phyloP scores from a whole-genome alignment of 2,888 invertebrate genomes.

The Papilio protenor region DNA sequence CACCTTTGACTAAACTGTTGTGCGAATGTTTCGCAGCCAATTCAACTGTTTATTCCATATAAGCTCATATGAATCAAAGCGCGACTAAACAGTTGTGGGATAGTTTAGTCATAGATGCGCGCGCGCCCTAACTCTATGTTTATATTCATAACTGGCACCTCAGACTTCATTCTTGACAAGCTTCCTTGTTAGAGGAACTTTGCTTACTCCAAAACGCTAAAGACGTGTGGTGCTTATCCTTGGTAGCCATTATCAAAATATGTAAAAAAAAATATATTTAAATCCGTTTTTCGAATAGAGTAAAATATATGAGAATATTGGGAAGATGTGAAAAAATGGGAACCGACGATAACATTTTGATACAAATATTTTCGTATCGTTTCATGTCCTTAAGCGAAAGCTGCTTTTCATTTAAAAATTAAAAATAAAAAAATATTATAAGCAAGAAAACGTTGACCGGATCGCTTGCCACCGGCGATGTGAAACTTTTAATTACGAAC shows the following conservation, averaged over 20 bases:
- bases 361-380: neutral
- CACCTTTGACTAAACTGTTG: no score
- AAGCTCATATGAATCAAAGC: no score
- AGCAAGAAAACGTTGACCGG: slow-evolving; percentile 53
- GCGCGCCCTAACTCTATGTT: no score
- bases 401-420: slow-evolving; percentile 45
- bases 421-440: slow-evolving; percentile 31
- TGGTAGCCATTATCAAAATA: neutral
- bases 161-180: no score
- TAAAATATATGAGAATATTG: neutral
- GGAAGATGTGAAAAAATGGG: no score
- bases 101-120: no score
- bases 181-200: neutral
- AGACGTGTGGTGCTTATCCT: neutral
- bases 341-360: neutral
- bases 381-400: slow-evolving; percentile 26
- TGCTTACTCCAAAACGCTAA: neutral
- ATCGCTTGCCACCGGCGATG: slow-evolving; percentile 52
- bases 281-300: neutral
- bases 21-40: no score
- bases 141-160: no score
- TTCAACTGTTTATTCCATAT: no score
- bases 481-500: slow-evolving; percentile 48
- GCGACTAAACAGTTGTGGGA: no score
- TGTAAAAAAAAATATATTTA: neutral